A percentile compares a stretch with the other conserved stretches of the same genome.
phyloP scores from a whole-genome alignment of 2,113 vertebrate genomes.

The Pipra filicauda region DNA sequence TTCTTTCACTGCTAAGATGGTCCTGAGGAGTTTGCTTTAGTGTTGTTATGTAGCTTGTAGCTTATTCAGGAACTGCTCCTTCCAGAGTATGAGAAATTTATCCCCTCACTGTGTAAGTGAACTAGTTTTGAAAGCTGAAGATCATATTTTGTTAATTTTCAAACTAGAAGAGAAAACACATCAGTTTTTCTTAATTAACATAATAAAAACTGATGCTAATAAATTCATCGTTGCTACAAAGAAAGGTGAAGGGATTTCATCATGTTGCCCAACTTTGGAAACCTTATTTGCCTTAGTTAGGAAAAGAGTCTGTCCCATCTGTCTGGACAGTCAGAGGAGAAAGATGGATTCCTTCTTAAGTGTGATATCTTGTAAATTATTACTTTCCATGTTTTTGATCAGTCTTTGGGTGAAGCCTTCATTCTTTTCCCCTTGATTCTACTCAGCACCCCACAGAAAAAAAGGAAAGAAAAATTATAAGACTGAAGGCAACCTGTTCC shows the following conservation, averaged over 20 bases:
- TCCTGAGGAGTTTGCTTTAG: not conserved
- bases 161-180: not conserved
- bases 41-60: not conserved
- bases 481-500: not conserved
- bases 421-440: not conserved
- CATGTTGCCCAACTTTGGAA: not conserved
- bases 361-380: not conserved
- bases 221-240: not conserved
- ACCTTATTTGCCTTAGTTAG: not conserved
- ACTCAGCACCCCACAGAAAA: not conserved
- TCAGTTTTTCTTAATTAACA: not conserved
- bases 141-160: not conserved
- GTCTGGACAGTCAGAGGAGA: not conserved
- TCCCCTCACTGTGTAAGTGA: not conserved
- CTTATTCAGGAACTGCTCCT: not conserved
- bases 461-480: not conserved
- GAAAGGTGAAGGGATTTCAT: not conserved
- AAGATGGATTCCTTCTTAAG: not conserved
- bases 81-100: not conserved
- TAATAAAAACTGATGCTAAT: not conserved
- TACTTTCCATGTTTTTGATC: not conserved
- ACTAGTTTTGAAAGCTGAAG: not conserved
- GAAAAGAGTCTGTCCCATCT: not conserved
- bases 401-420: not conserved
- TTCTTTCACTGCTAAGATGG: not conserved